phyloP scores from a whole-genome alignment of 2,888 invertebrate genomes.

The Trichogramma evanescens region DNA sequence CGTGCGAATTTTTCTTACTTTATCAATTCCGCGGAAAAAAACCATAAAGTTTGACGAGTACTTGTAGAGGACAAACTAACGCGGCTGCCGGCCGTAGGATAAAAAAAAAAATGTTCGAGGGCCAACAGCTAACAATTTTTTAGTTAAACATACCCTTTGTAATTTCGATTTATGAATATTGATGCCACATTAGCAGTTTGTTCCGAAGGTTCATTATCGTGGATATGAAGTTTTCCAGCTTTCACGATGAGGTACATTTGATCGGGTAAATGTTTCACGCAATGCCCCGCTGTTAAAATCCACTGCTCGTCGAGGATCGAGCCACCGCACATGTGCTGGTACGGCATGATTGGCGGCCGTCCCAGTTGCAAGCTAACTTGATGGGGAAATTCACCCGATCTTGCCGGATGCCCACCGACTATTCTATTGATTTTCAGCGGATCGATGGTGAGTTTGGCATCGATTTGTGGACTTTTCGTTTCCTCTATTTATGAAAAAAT shows the following conservation, averaged over 20 bases:
- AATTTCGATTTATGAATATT: conserved; percentile 40
- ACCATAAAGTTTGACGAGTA: not conserved
- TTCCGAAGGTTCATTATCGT: conserved; percentile 36
- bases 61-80: not conserved
- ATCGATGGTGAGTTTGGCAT: too few species aligned
- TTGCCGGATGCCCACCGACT: conserved; percentile 37
- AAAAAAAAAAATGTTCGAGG: too few species aligned
- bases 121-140: not conserved
- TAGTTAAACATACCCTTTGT: conserved; percentile 30
- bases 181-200: conserved; percentile 32
- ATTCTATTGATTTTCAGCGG: conserved; percentile 9
- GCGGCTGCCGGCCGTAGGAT: not conserved
- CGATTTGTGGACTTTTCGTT: too few species aligned
- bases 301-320: conserved; percentile 41
- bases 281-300: conserved; percentile 46
- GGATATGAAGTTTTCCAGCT: conserved; percentile 29
- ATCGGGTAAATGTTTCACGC: conserved; percentile 37
- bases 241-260: conserved; percentile 44
- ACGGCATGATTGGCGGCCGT: conserved; percentile 24
- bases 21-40: not conserved
- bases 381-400: conserved; percentile 46
- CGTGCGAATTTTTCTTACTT: not conserved
- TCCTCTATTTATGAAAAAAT: too few species aligned
- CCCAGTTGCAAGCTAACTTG: conserved; percentile 47
- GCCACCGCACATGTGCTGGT: conserved; percentile 42